Evolutionary conservation across 2,888 invertebrate species (phyloP).

Genomic region (Euzetes globulus): DNA sequence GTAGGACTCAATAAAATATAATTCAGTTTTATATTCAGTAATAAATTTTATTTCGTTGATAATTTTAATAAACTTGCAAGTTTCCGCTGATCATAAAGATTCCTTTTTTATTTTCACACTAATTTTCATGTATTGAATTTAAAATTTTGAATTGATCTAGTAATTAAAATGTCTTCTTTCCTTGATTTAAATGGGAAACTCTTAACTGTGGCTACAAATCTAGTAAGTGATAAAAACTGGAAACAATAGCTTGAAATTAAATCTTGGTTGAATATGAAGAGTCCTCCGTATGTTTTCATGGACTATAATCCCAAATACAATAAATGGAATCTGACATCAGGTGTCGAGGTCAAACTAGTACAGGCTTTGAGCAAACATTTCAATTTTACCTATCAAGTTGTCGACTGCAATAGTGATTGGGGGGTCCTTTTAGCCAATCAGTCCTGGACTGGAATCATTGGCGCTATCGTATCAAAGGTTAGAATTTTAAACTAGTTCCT

Average conservation of each 20-base stretch:
- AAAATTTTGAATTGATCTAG: no score
- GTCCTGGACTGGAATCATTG: slow-evolving; percentile 1
- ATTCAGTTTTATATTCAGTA: no score
- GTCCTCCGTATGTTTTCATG: slow-evolving; percentile 17
- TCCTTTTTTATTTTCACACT: no score
- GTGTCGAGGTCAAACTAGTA: slow-evolving; percentile 1
- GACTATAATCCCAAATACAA: neutral
- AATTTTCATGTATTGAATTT: no score
- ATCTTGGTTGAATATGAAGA: neutral
- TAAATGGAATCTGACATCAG: neutral
- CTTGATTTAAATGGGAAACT: neutral
- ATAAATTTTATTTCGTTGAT: no score
- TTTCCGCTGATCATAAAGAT: no score
- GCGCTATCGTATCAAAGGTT: neutral
- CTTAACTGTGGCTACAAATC: slow-evolving; percentile 17
- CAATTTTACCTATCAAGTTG: neutral
- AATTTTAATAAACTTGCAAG: no score
- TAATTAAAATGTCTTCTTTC: neutral
- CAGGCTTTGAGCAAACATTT: neutral
- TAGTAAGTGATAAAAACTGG: slow-evolving; percentile 2
- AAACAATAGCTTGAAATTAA: neutral
- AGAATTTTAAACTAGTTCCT: neutral
- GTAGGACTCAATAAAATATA: no score
- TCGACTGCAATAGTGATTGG: slow-evolving; percentile 13
- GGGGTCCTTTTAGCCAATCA: neutral